Percentiles rank a stretch among this genome's conserved stretches.
Conservation (phyloP, 2,888 invertebrate genomes). For the Sminthurides aquaticus region DNA sequence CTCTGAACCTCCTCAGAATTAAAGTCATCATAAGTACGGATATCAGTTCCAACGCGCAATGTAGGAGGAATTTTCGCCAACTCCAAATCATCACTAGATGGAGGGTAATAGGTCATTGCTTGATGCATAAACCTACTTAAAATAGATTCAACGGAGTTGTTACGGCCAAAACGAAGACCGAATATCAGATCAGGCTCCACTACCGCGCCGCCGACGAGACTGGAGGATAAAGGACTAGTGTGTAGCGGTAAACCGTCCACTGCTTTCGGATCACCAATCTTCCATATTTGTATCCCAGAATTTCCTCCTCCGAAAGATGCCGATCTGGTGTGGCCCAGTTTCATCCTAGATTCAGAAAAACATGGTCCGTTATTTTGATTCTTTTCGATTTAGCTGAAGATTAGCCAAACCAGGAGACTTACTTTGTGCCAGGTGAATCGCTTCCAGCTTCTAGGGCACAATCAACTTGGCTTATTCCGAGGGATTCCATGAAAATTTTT, state of each 20-base stretch:
- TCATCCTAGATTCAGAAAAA: constrained; percentile 9
- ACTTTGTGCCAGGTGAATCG: constrained; percentile 21
- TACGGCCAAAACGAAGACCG: constrained; percentile 14
- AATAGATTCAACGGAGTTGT: constrained; percentile 31
- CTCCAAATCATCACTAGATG: background rate
- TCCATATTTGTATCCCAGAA: constrained; percentile 30
- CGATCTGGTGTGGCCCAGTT: constrained; percentile 30
- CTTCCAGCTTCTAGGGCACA: constrained; percentile 33
- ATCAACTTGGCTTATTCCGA: constrained; percentile 37
- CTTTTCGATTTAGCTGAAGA: background rate
- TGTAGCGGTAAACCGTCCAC: constrained; percentile 21
- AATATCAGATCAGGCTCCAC: constrained; percentile 7
- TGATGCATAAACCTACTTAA: constrained; percentile 31
- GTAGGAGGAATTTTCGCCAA: constrained; percentile 2
- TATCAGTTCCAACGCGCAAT: constrained; percentile 31
- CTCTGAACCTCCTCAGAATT: constrained; percentile 27
- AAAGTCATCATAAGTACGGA: constrained; percentile 32
- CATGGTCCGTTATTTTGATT: background rate
- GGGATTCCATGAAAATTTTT: constrained; percentile 32
- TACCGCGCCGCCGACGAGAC: background rate
- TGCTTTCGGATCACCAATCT: constrained; percentile 25
- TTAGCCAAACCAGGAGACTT: background rate
- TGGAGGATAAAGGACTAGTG: constrained; percentile 2
- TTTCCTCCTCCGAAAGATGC: constrained; percentile 34
- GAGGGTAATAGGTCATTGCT: background rate